Evolutionary conservation across 2,888 invertebrate species (phyloP).

Genomic region (Hirtodrosophila confusa): DNA sequence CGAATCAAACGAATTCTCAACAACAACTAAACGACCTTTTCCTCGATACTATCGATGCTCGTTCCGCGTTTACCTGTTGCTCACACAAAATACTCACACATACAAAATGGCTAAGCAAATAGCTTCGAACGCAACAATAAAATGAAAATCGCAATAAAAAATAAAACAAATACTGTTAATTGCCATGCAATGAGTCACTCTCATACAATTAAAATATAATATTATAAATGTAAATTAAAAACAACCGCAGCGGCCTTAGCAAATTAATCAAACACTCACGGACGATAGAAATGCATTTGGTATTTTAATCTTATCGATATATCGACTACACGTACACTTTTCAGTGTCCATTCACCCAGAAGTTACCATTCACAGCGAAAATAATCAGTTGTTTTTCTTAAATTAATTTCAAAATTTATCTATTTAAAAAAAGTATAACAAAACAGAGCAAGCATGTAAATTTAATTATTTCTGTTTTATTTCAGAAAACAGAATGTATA

Average conservation of each 20-base stretch:
- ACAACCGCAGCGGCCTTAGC: constrained; percentile 15
- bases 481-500: neutral
- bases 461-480: neutral
- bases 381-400: no score
- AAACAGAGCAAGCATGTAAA: constrained; percentile 23
- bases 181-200: neutral
- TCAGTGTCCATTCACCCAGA: constrained; percentile 17
- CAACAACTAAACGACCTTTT: constrained; percentile 57
- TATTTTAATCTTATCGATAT: constrained; percentile 22
- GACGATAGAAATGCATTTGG: constrained; percentile 12
- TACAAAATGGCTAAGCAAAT: constrained; percentile 2
- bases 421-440: neutral
- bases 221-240: constrained; percentile 1
- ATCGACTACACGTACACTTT: neutral
- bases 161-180: neutral
- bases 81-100: constrained; percentile 17
- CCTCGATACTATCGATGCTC: constrained; percentile 38
- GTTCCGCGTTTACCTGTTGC: constrained; percentile 48
- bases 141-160: neutral
- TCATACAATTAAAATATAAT: neutral
- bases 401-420: neutral
- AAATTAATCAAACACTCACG: constrained; percentile 34
- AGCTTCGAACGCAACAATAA: neutral
- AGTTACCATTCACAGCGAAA: neutral
- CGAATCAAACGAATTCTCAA: constrained; percentile 56